Conservation (phyloP, 1,140 invertebrate genomes). For the Coptotermes formosanus region DNA sequence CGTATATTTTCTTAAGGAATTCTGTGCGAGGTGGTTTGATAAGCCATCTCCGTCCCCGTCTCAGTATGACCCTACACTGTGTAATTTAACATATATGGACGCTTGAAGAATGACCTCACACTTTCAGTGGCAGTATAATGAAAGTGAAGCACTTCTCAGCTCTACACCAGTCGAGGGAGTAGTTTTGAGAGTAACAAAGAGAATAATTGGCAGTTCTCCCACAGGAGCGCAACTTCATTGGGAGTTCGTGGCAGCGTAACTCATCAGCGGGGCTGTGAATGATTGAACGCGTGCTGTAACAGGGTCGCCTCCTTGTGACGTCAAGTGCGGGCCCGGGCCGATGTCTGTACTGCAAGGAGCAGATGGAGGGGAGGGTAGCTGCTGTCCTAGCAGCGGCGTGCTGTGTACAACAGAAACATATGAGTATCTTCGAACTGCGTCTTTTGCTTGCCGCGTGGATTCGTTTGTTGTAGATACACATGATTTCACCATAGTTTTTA, state of each 20-base stretch:
- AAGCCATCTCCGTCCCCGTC: neutral
- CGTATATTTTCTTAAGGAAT: no score
- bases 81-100: neutral
- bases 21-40: no score
- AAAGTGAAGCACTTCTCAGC: neutral
- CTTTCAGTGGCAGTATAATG: neutral
- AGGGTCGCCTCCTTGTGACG: neutral
- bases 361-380: neutral
- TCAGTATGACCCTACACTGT: neutral
- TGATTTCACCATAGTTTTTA: no score
- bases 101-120: neutral
- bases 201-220: neutral
- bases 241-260: neutral
- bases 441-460: no score
- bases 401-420: neutral
- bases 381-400: neutral
- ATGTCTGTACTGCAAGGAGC: neutral
- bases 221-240: neutral
- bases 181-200: neutral
- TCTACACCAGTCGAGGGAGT: neutral
- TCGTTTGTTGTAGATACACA: no score
- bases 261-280: conserved; percentile 1
- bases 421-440: no score
- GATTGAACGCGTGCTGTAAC: neutral
- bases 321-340: neutral